Conservation (phyloP, 2,888 invertebrate genomes). For the Aelia acuminata region DNA sequence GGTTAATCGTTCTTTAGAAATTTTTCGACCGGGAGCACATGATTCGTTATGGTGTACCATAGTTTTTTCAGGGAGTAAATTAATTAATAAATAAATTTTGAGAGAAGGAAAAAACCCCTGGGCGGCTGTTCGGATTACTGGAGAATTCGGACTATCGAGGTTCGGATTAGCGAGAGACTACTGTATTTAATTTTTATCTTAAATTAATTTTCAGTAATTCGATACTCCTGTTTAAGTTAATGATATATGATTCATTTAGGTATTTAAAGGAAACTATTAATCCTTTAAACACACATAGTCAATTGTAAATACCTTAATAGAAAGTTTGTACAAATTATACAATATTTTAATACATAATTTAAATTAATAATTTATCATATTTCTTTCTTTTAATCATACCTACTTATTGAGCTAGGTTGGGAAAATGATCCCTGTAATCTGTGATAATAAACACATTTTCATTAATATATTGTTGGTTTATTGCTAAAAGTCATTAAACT, state of each 20-base stretch:
- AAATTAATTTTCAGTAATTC: neutral
- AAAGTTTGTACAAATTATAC: neutral
- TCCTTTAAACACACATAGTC: neutral
- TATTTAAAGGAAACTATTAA: neutral
- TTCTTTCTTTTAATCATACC: neutral
- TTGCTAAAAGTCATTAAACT: too few relatives aligned
- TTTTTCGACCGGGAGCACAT: too few relatives aligned
- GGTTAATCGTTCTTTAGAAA: too few relatives aligned
- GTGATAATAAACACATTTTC: neutral
- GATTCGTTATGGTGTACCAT: too few relatives aligned
- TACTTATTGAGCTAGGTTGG: neutral
- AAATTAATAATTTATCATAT: slow-evolving; percentile 12
- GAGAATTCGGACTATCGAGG: too few relatives aligned
- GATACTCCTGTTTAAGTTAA: neutral
- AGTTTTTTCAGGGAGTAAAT: too few relatives aligned
- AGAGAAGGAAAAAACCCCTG: too few relatives aligned
- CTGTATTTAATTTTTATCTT: neutral
- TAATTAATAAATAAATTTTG: too few relatives aligned
- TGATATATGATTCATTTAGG: neutral
- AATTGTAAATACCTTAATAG: neutral
- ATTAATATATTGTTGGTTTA: neutral
- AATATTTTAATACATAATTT: neutral
- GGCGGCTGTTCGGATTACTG: too few relatives aligned
- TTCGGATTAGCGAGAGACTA: too few relatives aligned
- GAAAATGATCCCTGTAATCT: slow-evolving; percentile 1